These are phyloP conservation scores for zebrafish (Danio rerio) DNA, from an alignment of 2,113 vertebrate species.

Conservation along the genomic window GRCz12tu NC_133197.1:30307001-30307500, in stretches of 20 bases:
- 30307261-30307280: conserved; percentile 1
- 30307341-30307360: not conserved
- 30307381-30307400: conserved; percentile 17
- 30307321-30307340: conserved; percentile 23
- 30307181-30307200: not conserved
- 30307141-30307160: not conserved
- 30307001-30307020: not conserved
- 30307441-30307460: not conserved
- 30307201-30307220: not conserved
- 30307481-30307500: not conserved
- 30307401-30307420: not conserved
- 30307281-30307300: conserved; percentile 2
- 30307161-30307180: not conserved
- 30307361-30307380: conserved; percentile 18
- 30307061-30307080: too few species aligned
- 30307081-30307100: too few species aligned
- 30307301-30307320: not conserved
- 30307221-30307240: not conserved
- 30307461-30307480: not conserved
- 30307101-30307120: too few species aligned
- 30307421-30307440: not conserved
- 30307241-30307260: conserved; percentile 13
- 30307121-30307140: too few species aligned
- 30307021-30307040: not conserved
- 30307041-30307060: not conserved